Evolutionary conservation across 2,113 vertebrate genomes (phyloP), one percentile per base, ranked within the genome.

Genomic region (Oenanthe melanoleuca): DNA sequence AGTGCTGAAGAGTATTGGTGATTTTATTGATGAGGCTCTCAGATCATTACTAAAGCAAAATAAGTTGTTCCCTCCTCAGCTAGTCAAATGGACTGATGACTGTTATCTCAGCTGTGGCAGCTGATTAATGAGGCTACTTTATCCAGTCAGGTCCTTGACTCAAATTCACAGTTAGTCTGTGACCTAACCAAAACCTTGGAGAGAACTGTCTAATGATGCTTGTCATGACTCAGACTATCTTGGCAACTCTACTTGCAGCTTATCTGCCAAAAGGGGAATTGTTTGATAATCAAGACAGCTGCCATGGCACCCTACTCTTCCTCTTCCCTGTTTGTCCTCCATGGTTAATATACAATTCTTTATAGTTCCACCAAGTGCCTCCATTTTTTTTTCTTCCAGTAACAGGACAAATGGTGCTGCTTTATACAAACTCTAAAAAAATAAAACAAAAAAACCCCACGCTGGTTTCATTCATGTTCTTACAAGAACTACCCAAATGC

Each of bases 1-100:
- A 47, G 37, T 64, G 86, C 85, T 90, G 87, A 84, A 81, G 40
- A 82, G 45, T 97, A 97, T 95, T 95, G 93, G 82, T 95, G 89
- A 97, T 96, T 97, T 96, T 97, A 98, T 97, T 96, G 97, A 98
- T 94, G 91, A 97, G 64, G 31, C 78, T 96, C 89, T 97, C 95
- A 97, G 97, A 97, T 97, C 94, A 97, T 97, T 97, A 95, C 91
- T 79, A 83, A 96, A 97, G 95, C 89, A 97, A 98, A 98, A 84
- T 92, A 96, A 97, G 95, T 74, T 92, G 91, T 94, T 97, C 93
- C 65, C 57, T 92, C 95, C 97, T 80, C 96, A 97, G 97, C 92
- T 94, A 97, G 95, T 96, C 91, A 95, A 95, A 95, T 61, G 93
- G 93, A 95, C 89, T 94, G 94, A 97, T 95, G 95, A 92, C 96